phyloP scores from a whole-genome alignment of 64 coral and sea anemone genomes.

The Acropora tenuis region DNA sequence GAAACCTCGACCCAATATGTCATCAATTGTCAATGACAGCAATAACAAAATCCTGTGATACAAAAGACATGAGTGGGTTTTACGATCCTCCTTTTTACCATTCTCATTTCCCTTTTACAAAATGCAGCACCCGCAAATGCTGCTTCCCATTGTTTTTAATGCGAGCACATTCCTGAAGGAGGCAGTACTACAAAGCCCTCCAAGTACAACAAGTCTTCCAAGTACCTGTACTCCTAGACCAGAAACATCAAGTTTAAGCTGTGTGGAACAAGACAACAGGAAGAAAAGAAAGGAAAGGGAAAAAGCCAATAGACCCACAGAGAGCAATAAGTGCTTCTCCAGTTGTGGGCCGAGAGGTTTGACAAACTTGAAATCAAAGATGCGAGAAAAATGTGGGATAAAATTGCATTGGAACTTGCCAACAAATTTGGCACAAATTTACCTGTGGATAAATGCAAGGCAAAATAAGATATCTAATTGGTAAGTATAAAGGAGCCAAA shows the following conservation, averaged over 20 bases:
- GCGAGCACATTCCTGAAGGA: neutral
- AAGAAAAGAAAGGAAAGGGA: neutral
- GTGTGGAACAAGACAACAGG: neutral
- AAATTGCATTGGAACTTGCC: neutral
- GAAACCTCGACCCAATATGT: neutral
- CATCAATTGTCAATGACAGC: neutral
- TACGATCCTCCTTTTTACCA: slow-evolving; percentile 3
- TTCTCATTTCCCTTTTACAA: neutral
- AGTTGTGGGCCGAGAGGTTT: slow-evolving; percentile 12
- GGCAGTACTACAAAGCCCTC: neutral
- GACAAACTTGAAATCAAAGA: slow-evolving; percentile 18
- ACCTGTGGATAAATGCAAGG: slow-evolving; percentile 23
- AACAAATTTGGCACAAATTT: neutral
- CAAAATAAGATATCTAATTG: slow-evolving; percentile 37
- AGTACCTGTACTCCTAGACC: neutral
- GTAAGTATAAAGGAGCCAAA: slow-evolving; percentile 36
- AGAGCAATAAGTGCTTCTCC: slow-evolving; percentile 7
- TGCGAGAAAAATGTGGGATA: slow-evolving; percentile 6
- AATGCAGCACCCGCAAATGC: neutral
- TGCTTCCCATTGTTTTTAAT: neutral
- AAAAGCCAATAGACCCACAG: neutral
- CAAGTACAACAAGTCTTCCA: neutral
- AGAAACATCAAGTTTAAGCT: slow-evolving; percentile 9
- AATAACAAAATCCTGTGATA: neutral
- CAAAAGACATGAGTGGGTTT: slow-evolving; percentile 11